Evolutionary conservation across 2,888 invertebrate species (phyloP), one percentile per base, ranked within the genome.

Genomic region (Drosophila barbarae): DNA sequence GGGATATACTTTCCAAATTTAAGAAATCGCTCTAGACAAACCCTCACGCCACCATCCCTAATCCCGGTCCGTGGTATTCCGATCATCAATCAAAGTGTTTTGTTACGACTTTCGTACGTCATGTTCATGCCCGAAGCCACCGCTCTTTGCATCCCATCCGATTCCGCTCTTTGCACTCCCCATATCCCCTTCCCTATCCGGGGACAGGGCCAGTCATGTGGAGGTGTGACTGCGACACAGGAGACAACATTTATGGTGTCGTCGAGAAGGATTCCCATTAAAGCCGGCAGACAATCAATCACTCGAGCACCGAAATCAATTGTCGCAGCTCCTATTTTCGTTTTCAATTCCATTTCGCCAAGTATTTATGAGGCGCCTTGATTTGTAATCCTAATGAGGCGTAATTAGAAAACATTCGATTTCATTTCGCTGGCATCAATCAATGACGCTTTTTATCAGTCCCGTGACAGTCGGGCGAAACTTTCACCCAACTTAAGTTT

Each of bases 71-170:
- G 10, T 53, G 38, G 47, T 69, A 73, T 74, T 82, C 72, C 76
- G 72, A 75, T 80, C 82, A 80, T 80, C 79, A 80, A 80, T 80
- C 79, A 80, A 82, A 82, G 82, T 82, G 79, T 82, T 79, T 79
- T 77, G 79, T 82, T 79, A 73, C 82, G 77, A 80, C 69, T 79
- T 81, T 78, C 64, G 71, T 76, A 73, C 71, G 81, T 78, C 81
- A 77, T 80, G 80, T 80, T 44, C 67, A 59, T 59, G 57, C 53
- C 67, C 38, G 18, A 13, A 51, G 44, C 50, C 36, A 63, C 15
- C 38, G 36, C 50, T 46, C 36, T 63, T 61, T 54, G 50, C 36
- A 52, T 32, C 36, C 54, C 56, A 71, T 65, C 61, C 46, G 46
- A 46, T 18, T 42, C 12, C 38, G 35, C 41, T 65, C 26, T 52